These are phyloP conservation scores for Sebastes dallii DNA, from an alignment of 2,797 vertebrate species.

Conservation along the genomic window DNA sequence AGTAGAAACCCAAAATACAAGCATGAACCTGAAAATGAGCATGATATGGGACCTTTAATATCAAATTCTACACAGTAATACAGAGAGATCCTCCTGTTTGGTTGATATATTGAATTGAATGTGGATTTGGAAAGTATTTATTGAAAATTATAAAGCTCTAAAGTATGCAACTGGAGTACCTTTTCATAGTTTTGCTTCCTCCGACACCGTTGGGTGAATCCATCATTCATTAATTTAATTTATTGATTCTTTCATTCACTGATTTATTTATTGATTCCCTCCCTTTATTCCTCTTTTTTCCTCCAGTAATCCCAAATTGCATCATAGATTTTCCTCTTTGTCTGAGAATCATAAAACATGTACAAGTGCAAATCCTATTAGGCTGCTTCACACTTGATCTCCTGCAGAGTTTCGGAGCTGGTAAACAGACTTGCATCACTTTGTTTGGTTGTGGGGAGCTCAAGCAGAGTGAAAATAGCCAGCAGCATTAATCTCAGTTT, in stretches of 20 bases:
- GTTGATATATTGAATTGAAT: not conserved
- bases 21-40: no score
- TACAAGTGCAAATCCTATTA: constrained; percentile 48
- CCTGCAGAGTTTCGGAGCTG: constrained; percentile 42
- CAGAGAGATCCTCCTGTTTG: no score
- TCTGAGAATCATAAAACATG: constrained; percentile 33
- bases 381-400: constrained; percentile 34
- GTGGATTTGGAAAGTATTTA: not conserved
- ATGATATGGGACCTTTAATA: no score
- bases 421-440: constrained; percentile 62
- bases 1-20: no score
- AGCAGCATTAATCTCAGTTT: constrained; percentile 32
- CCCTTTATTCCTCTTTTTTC: not conserved
- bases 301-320: constrained; percentile 26
- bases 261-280: constrained; percentile 7
- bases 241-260: not conserved
- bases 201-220: not conserved
- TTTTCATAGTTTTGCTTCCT: not conserved
- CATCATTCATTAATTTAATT: not conserved
- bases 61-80: no score
- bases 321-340: constrained; percentile 21
- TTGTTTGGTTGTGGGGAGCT: constrained; percentile 44
- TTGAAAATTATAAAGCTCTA: not conserved
- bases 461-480: constrained; percentile 35
- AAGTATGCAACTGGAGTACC: not conserved